A percentile compares a stretch with the other conserved stretches of the same genome.
Conservation (phyloP, 2,797 vertebrate species). For the Acanthurus leucopareius region DNA sequence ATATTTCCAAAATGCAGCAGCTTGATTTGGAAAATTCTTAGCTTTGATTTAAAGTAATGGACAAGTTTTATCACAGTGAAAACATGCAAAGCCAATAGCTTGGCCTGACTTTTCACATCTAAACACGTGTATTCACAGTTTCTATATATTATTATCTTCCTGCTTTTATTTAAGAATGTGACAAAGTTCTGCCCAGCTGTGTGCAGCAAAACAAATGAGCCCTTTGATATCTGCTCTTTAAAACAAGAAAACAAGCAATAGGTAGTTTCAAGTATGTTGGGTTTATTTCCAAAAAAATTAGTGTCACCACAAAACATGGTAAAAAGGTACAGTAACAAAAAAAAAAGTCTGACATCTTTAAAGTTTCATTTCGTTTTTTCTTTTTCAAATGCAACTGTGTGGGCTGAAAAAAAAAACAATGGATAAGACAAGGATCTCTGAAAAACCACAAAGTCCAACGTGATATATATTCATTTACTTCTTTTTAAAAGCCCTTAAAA, state of each 20-base stretch:
- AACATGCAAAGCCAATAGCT: neutral
- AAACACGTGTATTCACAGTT: neutral
- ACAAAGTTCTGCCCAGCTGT: neutral
- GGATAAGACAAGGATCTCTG: constrained; percentile 43
- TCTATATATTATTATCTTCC: neutral
- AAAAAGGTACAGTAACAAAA: constrained; percentile 76
- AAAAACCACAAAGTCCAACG: constrained; percentile 55
- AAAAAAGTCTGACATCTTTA: constrained; percentile 59
- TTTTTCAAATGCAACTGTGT: constrained; percentile 52
- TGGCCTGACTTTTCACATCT: neutral
- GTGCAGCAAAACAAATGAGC: neutral
- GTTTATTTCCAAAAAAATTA: constrained; percentile 85
- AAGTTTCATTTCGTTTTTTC: constrained; percentile 48
- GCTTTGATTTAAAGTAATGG: neutral
- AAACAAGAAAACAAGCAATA: constrained; percentile 24
- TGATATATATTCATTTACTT: constrained; percentile 48
- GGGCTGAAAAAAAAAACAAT: constrained; percentile 51
- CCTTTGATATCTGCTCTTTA: neutral
- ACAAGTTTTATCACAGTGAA: neutral
- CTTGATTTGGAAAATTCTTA: neutral
- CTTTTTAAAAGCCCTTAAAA: constrained; percentile 76
- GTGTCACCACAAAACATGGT: constrained; percentile 78
- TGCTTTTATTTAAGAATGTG: neutral
- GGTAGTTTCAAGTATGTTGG: constrained; percentile 78
- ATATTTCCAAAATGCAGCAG: neutral